Percentiles rank a stretch among this genome's conserved stretches.
Conservation (phyloP, 2,113 vertebrate genomes). For the Tapirus terrestris region DNA sequence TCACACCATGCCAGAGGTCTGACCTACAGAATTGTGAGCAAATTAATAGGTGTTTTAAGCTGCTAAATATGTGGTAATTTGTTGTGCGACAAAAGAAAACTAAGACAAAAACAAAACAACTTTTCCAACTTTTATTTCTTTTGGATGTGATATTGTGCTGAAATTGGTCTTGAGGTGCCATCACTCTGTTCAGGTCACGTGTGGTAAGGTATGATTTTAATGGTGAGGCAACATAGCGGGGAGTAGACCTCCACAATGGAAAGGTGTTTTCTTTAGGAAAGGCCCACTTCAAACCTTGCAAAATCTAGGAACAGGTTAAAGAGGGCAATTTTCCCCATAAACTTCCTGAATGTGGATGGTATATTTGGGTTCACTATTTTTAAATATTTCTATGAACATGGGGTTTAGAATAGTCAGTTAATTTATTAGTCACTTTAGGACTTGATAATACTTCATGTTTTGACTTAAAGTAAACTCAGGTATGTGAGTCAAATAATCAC, state of each 20-base stretch:
- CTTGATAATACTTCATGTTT: neutral
- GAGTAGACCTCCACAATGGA: neutral
- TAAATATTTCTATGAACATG: neutral
- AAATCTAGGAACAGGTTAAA: neutral
- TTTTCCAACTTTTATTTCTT: neutral
- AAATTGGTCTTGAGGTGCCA: neutral
- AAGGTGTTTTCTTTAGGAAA: neutral
- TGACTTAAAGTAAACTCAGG: neutral
- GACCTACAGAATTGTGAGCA: neutral
- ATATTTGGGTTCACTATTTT: neutral
- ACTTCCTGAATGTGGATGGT: neutral
- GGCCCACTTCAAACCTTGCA: neutral
- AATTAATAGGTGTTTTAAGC: constrained; percentile 5
- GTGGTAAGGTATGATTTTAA: neutral
- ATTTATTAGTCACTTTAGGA: neutral
- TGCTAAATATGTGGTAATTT: neutral
- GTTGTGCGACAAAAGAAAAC: neutral
- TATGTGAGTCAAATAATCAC: neutral
- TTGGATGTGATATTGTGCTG: neutral
- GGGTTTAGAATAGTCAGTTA: neutral
- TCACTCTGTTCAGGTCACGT: neutral
- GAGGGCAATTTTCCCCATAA: neutral
- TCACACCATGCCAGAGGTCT: neutral
- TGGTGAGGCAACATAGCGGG: neutral
- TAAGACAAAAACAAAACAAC: neutral